phyloP scores from a whole-genome alignment of 2,113 vertebrate genomes.

The Oceanodroma tethys region DNA sequence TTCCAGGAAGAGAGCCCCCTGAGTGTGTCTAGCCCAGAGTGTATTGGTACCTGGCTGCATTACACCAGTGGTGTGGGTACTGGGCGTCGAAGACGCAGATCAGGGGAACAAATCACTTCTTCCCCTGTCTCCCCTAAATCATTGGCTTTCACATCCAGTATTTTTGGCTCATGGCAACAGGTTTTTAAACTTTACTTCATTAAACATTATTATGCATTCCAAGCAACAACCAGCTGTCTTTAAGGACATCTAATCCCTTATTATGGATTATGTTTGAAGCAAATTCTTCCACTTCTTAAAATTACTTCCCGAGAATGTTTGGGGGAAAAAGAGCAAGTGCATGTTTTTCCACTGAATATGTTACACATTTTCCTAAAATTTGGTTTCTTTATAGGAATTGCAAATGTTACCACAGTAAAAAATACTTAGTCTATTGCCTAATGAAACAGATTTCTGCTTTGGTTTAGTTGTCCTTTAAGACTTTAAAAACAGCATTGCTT shows the following conservation, averaged over 20 bases:
- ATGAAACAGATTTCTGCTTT: slow-evolving; percentile 47
- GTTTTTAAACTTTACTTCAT: slow-evolving; percentile 96
- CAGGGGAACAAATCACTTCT: slow-evolving; percentile 97
- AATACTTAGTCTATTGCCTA: neutral
- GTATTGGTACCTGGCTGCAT: slow-evolving; percentile 94
- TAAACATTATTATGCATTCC: slow-evolving; percentile 83
- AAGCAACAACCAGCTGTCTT: slow-evolving; percentile 79
- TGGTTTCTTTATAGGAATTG: slow-evolving; percentile 54
- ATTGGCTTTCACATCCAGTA: slow-evolving; percentile 97
- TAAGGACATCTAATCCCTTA: slow-evolving; percentile 89
- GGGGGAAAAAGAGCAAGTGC: slow-evolving; percentile 58
- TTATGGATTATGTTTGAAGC: slow-evolving; percentile 66
- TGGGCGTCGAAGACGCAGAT: slow-evolving; percentile 97
- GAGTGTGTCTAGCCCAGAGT: slow-evolving; percentile 97
- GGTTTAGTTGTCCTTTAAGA: slow-evolving; percentile 76
- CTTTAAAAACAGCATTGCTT: slow-evolving; percentile 69
- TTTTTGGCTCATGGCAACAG: slow-evolving; percentile 99
- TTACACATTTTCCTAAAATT: slow-evolving; percentile 49
- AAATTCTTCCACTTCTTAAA: slow-evolving; percentile 68
- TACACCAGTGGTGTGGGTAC: slow-evolving; percentile 94
- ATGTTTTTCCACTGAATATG: slow-evolving; percentile 58
- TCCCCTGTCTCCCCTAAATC: slow-evolving; percentile 97
- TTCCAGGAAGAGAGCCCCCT: slow-evolving; percentile 95
- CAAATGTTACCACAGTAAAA: slow-evolving; percentile 44
- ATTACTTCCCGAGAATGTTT: slow-evolving; percentile 42